Evolutionary conservation across 2,888 invertebrate species (phyloP).

Genomic region (Dascillus cervinus): DNA sequence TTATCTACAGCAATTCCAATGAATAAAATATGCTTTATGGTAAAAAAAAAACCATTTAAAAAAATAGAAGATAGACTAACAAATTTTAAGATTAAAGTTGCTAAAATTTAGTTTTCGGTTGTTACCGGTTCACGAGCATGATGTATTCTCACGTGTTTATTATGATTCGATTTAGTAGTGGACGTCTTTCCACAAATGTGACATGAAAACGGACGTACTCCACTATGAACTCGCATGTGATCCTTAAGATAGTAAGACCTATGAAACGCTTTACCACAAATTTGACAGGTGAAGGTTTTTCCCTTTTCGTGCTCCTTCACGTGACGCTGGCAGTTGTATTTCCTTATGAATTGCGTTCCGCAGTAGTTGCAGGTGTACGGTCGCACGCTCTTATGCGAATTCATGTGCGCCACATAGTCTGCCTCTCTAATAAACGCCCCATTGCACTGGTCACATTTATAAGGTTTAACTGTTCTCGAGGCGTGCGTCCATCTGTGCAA

Average conservation of each 20-base stretch:
- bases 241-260: conserved; percentile 81
- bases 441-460: conserved; percentile 75
- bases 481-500: conserved; percentile 86
- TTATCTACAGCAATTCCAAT: too few species aligned
- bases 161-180: conserved; percentile 84
- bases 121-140: conserved; percentile 82
- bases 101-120: conserved; percentile 62
- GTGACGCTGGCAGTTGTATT: conserved; percentile 82
- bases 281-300: conserved; percentile 41
- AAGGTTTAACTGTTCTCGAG: conserved; percentile 74
- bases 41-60: too few species aligned
- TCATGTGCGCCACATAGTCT: conserved; percentile 77
- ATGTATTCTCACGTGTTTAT: conserved; percentile 83
- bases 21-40: too few species aligned
- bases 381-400: conserved; percentile 73
- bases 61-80: too few species aligned
- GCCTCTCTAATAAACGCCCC: conserved; percentile 76
- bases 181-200: conserved; percentile 85
- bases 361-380: conserved; percentile 87
- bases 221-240: conserved; percentile 80
- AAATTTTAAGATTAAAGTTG: too few species aligned
- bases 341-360: conserved; percentile 80
- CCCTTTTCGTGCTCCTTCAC: conserved; percentile 76
- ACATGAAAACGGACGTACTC: conserved; percentile 72
- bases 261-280: conserved; percentile 80